Conservation (phyloP, 2,797 vertebrate genomes). For the Cetoscarus ocellatus region DNA sequence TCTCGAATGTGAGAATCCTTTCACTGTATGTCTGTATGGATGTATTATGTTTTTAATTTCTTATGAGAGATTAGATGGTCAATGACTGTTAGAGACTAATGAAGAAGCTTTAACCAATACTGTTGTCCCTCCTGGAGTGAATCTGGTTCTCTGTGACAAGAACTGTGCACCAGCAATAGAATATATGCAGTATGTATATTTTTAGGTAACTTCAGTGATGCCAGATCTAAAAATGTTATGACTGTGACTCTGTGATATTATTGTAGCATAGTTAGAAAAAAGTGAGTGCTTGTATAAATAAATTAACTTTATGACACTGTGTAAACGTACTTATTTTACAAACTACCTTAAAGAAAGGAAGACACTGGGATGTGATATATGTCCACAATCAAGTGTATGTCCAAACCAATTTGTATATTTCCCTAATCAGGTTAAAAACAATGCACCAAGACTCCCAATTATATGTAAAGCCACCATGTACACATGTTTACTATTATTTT, state of each 20-base stretch:
- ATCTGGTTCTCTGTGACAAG: constrained; percentile 3
- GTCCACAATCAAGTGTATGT: background rate
- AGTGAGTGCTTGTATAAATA: constrained; percentile 11
- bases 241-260: constrained; percentile 28
- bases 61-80: constrained; percentile 8
- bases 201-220: background rate
- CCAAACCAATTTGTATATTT: constrained; percentile 10
- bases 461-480: constrained; percentile 18
- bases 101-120: constrained; percentile 19
- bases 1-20: constrained; percentile 42
- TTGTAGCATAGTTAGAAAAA: constrained; percentile 10
- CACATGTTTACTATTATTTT: constrained; percentile 43
- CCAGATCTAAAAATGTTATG: background rate
- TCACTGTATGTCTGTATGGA: constrained; percentile 49
- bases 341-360: background rate
- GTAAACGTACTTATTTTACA: constrained; percentile 7
- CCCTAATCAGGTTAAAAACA: background rate
- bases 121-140: constrained; percentile 6
- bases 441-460: constrained; percentile 19
- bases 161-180: background rate
- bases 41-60: constrained; percentile 39
- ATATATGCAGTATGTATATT: background rate
- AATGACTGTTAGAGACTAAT: background rate
- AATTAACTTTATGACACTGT: constrained; percentile 5
- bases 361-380: background rate